Percentiles rank a stretch among this genome's conserved stretches.
Evolutionary conservation across 2,113 vertebrate species (phyloP).

Genomic region (Protobothrops mucrosquamatus): DNA sequence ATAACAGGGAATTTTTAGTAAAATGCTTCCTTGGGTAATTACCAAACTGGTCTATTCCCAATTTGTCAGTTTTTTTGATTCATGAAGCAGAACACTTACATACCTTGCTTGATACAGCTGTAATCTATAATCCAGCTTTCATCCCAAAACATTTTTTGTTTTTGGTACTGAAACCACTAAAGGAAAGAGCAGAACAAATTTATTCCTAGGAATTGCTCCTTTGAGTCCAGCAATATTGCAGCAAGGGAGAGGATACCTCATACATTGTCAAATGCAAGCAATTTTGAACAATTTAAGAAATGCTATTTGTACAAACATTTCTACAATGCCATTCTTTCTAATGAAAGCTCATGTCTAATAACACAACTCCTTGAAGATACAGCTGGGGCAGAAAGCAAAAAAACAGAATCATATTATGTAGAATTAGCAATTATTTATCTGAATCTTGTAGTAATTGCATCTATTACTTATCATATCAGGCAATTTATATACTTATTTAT

Average conservation of each 20-base stretch:
- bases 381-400: background rate
- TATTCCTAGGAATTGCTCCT: background rate
- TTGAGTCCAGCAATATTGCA: background rate
- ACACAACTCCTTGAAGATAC: background rate
- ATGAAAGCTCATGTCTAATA: background rate
- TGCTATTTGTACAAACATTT: background rate
- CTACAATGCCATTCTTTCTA: too few species aligned
- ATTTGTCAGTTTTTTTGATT: background rate
- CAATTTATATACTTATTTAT: background rate
- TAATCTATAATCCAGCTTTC: constrained; percentile 87
- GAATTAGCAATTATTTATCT: background rate
- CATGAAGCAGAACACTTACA: background rate
- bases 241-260: background rate
- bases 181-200: constrained; percentile 24
- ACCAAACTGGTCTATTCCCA: background rate
- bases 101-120: constrained; percentile 78
- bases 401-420: background rate
- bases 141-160: constrained; percentile 83
- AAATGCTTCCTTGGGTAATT: background rate
- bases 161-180: constrained; percentile 84
- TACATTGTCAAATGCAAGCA: background rate
- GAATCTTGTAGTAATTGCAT: background rate
- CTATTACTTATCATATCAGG: background rate
- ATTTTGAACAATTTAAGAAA: background rate
- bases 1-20: background rate